Conservation (phyloP, 2,113 vertebrate species). For the Macrotis lagotis region DNA sequence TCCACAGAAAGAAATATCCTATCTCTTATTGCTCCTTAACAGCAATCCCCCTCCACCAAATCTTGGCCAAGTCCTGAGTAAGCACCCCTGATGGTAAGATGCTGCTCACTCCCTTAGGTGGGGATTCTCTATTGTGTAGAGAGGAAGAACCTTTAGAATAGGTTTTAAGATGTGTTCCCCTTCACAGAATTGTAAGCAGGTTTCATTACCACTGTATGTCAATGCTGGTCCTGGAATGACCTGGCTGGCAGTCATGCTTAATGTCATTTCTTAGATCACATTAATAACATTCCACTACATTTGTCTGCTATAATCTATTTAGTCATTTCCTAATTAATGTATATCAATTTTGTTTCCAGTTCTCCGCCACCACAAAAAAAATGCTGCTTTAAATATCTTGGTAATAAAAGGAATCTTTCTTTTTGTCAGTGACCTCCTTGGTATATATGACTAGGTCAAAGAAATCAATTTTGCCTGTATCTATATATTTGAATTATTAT, state of each 20-base stretch:
- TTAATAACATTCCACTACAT: background rate
- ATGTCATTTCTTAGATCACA: background rate
- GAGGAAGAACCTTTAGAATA: background rate
- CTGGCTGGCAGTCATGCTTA: background rate
- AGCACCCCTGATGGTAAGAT: background rate
- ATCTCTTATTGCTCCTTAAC: background rate
- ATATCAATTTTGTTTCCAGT: background rate
- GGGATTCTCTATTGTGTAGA: background rate
- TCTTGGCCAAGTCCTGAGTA: background rate
- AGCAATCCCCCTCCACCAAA: background rate
- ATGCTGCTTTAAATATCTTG: background rate
- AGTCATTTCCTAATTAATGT: background rate
- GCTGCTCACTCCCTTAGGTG: background rate
- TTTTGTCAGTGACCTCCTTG: background rate
- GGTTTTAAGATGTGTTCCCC: background rate
- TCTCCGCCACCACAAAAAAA: background rate
- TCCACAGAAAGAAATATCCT: background rate
- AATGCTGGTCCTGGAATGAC: background rate
- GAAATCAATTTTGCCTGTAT: no score
- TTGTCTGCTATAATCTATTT: background rate
- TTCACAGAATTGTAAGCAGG: no score
- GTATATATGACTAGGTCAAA: background rate
- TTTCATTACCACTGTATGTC: background rate
- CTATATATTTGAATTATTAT: no score
- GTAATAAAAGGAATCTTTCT: background rate